Percentiles rank a stretch among this genome's conserved stretches.
Conservation (phyloP, 30 jellyfish, hydroid and myxozoan genomes). For the Cassiopea andromeda region DNA sequence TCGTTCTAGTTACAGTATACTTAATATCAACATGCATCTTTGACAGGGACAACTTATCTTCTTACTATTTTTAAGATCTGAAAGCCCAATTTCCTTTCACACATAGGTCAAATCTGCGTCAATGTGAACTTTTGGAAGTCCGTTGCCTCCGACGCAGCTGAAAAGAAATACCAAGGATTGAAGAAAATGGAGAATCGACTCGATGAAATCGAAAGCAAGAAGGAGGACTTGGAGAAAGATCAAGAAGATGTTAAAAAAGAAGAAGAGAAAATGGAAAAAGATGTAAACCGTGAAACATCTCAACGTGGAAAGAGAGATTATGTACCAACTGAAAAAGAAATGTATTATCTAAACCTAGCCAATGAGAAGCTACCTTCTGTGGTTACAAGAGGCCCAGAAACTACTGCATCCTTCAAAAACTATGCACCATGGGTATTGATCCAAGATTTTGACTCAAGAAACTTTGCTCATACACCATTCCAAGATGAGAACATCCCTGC, state of each 20-base stretch:
- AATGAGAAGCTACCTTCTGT: slow-evolving; percentile 63
- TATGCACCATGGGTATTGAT: slow-evolving; percentile 76
- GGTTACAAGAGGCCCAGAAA: slow-evolving; percentile 69
- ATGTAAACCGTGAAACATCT: slow-evolving; percentile 28
- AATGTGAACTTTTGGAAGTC: slow-evolving; percentile 51
- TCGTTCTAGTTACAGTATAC: no score
- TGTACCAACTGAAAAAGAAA: slow-evolving; percentile 57
- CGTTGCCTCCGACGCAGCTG: slow-evolving; percentile 40
- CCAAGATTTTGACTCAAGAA: slow-evolving; percentile 44
- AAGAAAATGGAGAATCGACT: slow-evolving; percentile 54
- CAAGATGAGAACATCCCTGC: slow-evolving; percentile 54
- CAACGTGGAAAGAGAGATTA: slow-evolving; percentile 41
- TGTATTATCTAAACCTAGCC: slow-evolving; percentile 37
- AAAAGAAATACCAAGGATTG: slow-evolving; percentile 63
- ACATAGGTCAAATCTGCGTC: slow-evolving; percentile 35
- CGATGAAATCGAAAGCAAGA: slow-evolving; percentile 54
- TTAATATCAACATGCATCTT: no score
- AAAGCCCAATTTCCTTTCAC: neutral
- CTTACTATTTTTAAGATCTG: neutral
- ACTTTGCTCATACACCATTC: slow-evolving; percentile 49
- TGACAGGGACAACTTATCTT: no score
- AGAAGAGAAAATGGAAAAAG: slow-evolving; percentile 50
- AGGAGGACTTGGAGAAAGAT: slow-evolving; percentile 57
- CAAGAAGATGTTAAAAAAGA: slow-evolving; percentile 34
- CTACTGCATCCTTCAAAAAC: slow-evolving; percentile 45